Conservation (phyloP, 2,797 vertebrate genomes). For the Paramormyrops hopkinsi region DNA sequence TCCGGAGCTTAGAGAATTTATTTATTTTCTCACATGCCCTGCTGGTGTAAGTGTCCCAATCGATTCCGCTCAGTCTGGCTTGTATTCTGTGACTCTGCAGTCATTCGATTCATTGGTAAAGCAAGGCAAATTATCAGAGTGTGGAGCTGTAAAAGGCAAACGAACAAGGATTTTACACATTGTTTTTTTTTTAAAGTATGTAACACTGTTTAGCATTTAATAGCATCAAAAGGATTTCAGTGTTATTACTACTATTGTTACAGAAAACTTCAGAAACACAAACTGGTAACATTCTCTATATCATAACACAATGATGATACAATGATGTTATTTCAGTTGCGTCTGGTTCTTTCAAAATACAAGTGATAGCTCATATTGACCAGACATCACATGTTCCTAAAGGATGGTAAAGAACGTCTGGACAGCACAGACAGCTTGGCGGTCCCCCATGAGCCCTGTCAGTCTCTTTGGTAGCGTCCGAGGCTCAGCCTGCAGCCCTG, state of each 20-base stretch:
- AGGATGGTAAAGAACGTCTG: not conserved
- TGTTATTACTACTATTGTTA: not conserved
- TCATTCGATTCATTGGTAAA: not conserved
- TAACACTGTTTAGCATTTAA: not conserved
- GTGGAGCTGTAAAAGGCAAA: not conserved
- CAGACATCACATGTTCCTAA: not conserved
- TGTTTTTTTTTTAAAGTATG: not conserved
- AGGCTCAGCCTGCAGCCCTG: not conserved
- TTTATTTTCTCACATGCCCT: conserved; percentile 7
- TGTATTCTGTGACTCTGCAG: not conserved
- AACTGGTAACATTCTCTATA: not conserved
- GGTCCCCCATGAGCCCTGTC: not conserved
- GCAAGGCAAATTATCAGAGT: not conserved
- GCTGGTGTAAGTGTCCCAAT: not conserved
- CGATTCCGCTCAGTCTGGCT: not conserved
- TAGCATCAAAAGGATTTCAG: not conserved
- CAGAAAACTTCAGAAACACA: not conserved
- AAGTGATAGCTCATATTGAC: not conserved
- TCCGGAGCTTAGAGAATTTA: not conserved
- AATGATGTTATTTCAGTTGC: not conserved
- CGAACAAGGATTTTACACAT: not conserved
- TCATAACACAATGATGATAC: not conserved
- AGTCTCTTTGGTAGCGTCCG: not conserved
- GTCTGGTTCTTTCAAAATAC: not conserved
- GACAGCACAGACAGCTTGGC: not conserved